phyloP scores from a whole-genome alignment of 2,113 vertebrate species.

The Pseudorectes ferrugineus region DNA sequence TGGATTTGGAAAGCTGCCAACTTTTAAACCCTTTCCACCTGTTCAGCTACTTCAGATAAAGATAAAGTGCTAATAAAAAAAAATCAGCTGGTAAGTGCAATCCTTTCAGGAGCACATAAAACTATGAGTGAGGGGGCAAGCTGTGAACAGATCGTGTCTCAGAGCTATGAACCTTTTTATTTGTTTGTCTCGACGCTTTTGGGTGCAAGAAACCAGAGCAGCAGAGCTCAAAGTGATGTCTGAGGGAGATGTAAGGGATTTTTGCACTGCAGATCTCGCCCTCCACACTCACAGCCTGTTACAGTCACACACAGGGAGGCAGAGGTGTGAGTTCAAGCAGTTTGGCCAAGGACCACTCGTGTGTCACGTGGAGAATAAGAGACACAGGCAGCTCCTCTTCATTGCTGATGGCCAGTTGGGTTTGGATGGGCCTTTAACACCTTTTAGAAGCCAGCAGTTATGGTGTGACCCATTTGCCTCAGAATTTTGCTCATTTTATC shows the following conservation, averaged over 20 bases:
- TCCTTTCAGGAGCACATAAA: background rate
- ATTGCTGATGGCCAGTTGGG: background rate
- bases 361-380: rapidly evolving
- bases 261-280: background rate
- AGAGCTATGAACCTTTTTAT: background rate
- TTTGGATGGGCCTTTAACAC: background rate
- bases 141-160: background rate
- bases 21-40: background rate
- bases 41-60: background rate
- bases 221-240: background rate
- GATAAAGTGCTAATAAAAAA: background rate
- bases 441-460: background rate
- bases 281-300: background rate
- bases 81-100: background rate
- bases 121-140: background rate
- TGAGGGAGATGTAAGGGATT: background rate
- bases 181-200: background rate
- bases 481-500: background rate
- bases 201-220: background rate
- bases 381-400: background rate
- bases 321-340: rapidly evolving
- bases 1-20: background rate
- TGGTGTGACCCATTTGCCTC: background rate
- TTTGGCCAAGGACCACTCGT: background rate
- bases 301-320: background rate